phyloP scores from a whole-genome alignment of 2,113 vertebrate species.

The Rhinoderma darwinii region DNA sequence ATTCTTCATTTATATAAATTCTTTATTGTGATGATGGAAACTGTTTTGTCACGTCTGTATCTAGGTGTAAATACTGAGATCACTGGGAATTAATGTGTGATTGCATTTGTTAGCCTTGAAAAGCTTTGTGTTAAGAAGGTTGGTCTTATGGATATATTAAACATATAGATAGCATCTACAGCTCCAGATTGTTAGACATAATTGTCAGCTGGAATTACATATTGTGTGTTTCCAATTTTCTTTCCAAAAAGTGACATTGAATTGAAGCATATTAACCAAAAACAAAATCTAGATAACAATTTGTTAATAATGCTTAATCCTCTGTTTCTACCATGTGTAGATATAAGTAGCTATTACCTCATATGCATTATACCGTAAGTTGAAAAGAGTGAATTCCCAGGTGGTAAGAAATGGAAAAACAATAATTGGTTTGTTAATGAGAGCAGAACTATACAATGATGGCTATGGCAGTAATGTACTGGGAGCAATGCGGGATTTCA shows the following conservation, averaged over 20 bases:
- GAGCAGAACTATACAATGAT: background rate
- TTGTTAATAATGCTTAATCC: background rate
- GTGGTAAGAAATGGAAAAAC: constrained; percentile 16
- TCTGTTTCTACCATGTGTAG: background rate
- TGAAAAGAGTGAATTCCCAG: constrained; percentile 1
- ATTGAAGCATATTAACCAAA: background rate
- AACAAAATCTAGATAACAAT: background rate
- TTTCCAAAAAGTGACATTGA: background rate
- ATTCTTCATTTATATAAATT: background rate
- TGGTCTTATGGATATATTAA: background rate
- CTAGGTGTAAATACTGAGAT: background rate
- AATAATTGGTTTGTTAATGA: constrained; percentile 38
- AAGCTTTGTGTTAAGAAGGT: background rate
- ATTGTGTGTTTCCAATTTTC: background rate
- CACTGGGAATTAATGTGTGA: background rate
- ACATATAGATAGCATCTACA: background rate
- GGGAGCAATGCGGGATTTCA: background rate
- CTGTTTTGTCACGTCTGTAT: background rate
- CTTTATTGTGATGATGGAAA: background rate
- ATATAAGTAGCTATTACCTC: constrained; percentile 13
- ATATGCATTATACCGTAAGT: background rate
- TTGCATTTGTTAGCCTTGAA: background rate
- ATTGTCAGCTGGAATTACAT: background rate
- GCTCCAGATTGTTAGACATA: background rate
- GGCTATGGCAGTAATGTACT: background rate